Evolutionary conservation across 2,888 invertebrate genomes (phyloP).

Genomic region (Agrotis ipsilon): DNA sequence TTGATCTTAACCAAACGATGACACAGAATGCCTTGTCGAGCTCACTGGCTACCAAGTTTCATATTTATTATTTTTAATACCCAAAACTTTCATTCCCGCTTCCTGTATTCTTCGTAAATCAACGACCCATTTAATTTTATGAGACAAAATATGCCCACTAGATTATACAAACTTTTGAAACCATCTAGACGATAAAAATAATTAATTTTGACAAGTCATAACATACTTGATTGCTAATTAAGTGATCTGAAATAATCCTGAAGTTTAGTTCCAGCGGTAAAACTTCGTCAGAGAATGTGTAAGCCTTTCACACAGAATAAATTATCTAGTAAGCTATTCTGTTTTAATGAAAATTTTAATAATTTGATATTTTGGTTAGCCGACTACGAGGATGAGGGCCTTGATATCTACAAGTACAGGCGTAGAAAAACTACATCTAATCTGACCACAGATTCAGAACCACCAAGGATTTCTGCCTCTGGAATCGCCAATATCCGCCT

Average conservation of each 20-base stretch:
- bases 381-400: constrained; percentile 56
- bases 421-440: constrained; percentile 71
- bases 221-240: constrained; percentile 46
- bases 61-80: constrained; percentile 22
- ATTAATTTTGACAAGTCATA: constrained; percentile 55
- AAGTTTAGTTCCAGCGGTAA: constrained; percentile 23
- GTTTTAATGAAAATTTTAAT: neutral
- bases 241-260: constrained; percentile 25
- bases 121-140: constrained; percentile 44
- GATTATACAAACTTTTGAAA: constrained; percentile 58
- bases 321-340: neutral
- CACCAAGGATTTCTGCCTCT: neutral
- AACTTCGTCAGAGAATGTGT: constrained; percentile 52
- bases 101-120: constrained; percentile 46
- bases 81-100: constrained; percentile 17
- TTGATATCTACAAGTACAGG: constrained; percentile 81
- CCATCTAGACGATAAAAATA: constrained; percentile 63
- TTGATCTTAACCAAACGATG: constrained; percentile 61
- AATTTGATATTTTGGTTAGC: constrained; percentile 44
- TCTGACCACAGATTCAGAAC: neutral
- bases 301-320: constrained; percentile 26
- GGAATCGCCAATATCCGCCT: constrained; percentile 63
- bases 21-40: constrained; percentile 55
- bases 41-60: constrained; percentile 35
- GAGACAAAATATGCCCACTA: constrained; percentile 59